Base-by-base conservation (phyloP, 2,888 invertebrate species). In the Phania funesta region DNA sequence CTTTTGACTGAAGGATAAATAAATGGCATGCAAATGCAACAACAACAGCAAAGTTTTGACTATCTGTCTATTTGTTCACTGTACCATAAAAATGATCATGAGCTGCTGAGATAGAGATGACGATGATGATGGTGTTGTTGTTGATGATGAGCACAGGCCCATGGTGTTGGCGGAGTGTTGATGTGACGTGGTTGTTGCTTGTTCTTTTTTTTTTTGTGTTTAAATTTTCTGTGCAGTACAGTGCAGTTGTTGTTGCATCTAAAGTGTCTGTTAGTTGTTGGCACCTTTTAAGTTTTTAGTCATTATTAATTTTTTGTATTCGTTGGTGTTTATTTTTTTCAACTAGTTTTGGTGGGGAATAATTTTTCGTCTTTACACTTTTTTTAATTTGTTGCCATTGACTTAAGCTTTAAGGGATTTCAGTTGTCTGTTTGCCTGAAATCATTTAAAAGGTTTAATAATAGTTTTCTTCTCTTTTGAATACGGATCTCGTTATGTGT, bases 261-360 rank as follows among this genome's bases (percentile, higher is more conserved):
- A 78, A 82, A 82, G 80, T 81, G 80, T 73, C 81, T 77, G 81
- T 58, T 80, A 73, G 78, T 79, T 80, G 80, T 82, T 82, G 81
- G 81, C 81, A 82, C 81, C 81, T 82, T 77, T 80, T 67, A 76
- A 48, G 48, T 68, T 79, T 78, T 82, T 77, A 65, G 73, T 77
- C 52, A 70, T 76, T 76, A 65, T 75, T 78, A 58, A 64, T 64
- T 64, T 77, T 52, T 22, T 50, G 16, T 65, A 64, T 70, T 64
- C 6, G 9, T 58, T 35, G 13, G 29, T 41, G 32, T 35, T 71
- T 38, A 24, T 18, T 46, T 64, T 50, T 54, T 26, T 32, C 71
- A 68, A 70, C 75, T 80, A 68, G 80, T 64, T 80, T 68, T 64
- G 24, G 29, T 62, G n/a, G 44, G 24, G 16, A 48, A 18, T 52